These are phyloP conservation scores for Cynaeus angustus DNA, from an alignment of 2,888 invertebrate species.

Conservation along the genomic window DNA sequence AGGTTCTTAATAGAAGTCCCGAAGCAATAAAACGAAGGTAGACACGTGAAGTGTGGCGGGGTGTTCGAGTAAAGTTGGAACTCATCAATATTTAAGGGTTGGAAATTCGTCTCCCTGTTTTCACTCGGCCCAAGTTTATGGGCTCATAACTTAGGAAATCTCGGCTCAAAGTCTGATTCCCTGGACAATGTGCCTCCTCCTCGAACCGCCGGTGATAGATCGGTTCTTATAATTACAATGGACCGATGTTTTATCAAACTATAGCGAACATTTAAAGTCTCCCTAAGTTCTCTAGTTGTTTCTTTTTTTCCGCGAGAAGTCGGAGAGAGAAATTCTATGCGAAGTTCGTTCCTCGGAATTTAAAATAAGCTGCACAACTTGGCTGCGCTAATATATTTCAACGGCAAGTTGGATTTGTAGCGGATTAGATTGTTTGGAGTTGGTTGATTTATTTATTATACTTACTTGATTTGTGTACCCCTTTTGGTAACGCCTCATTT, in stretches of 20 bases:
- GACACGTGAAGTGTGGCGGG: constrained; percentile 47
- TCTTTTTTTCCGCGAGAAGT: constrained; percentile 35
- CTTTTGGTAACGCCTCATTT: constrained; percentile 58
- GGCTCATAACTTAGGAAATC: constrained; percentile 61
- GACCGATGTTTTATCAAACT: constrained; percentile 57
- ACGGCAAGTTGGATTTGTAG: constrained; percentile 56
- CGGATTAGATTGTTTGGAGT: constrained; percentile 63
- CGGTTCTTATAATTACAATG: constrained; percentile 56
- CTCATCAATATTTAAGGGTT: constrained; percentile 61
- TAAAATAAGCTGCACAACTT: constrained; percentile 49
- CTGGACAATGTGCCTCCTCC: constrained; percentile 59
- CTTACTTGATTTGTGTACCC: constrained; percentile 62
- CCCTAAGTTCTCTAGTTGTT: constrained; percentile 37
- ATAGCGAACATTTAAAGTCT: constrained; percentile 51
- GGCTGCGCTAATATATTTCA: constrained; percentile 53
- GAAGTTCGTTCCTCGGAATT: constrained; percentile 33
- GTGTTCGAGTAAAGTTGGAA: constrained; percentile 39
- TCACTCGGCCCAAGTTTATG: constrained; percentile 60
- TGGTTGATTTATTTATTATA: constrained; percentile 62
- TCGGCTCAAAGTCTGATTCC: constrained; percentile 59
- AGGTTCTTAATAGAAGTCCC: constrained; percentile 41
- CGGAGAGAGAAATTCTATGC: constrained; percentile 29
- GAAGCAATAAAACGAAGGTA: constrained; percentile 43
- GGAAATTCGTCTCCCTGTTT: constrained; percentile 61
- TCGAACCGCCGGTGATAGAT: constrained; percentile 54